Evolutionary conservation across 2,888 invertebrate genomes (phyloP).

Genomic region (Drosophila paracracens): DNA sequence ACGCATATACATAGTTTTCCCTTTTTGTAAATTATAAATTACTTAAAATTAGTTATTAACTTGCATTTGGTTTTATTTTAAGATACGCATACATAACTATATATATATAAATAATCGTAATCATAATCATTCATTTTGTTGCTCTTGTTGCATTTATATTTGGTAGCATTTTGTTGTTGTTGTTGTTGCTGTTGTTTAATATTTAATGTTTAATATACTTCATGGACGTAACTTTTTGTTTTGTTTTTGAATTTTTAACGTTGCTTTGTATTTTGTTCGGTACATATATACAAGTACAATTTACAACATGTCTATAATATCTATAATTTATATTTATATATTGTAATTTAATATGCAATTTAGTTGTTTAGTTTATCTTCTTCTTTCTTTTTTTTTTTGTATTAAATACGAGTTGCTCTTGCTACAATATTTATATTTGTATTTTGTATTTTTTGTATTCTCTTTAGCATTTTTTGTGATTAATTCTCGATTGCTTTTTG

Average conservation of each 20-base stretch:
- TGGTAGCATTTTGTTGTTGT: constrained; percentile 55
- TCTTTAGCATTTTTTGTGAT: constrained; percentile 49
- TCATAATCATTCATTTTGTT: constrained; percentile 38
- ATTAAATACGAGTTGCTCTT: constrained; percentile 75
- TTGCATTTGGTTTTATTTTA: constrained; percentile 43
- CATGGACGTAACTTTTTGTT: constrained; percentile 72
- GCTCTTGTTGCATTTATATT: constrained; percentile 42
- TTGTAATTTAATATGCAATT: constrained; percentile 50
- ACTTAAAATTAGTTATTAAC: constrained; percentile 49
- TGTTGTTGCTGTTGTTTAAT: background rate
- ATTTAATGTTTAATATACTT: constrained; percentile 31
- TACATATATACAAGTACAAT: constrained; percentile 75
- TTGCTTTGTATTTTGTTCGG: constrained; percentile 67
- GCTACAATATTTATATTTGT: constrained; percentile 46
- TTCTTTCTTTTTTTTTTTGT: constrained; percentile 48
- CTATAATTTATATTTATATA: constrained; percentile 24
- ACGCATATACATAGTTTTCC: constrained; percentile 34
- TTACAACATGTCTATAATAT: constrained; percentile 69
- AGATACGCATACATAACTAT: constrained; percentile 42
- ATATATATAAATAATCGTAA: constrained; percentile 35
- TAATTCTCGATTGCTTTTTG: constrained; percentile 68
- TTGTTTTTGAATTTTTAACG: constrained; percentile 57
- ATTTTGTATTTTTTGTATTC: constrained; percentile 23
- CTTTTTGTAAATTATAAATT: constrained; percentile 40
- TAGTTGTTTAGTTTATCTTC: constrained; percentile 10